Evolutionary conservation across 2,888 invertebrate genomes (phyloP), one percentile per base, ranked within the genome.

Genomic region (Iselma pallidipennis): DNA sequence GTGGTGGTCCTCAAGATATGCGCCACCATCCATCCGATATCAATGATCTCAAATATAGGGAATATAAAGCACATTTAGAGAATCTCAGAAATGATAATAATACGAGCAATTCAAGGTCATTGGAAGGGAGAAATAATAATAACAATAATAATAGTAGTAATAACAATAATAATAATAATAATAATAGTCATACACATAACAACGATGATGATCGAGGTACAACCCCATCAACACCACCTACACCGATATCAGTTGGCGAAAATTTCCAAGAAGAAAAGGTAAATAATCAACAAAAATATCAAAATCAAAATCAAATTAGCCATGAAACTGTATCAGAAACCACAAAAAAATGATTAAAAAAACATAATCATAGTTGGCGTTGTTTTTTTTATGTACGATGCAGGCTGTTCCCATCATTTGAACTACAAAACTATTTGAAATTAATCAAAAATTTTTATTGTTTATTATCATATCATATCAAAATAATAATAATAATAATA

Each of bases 231-330:
- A 82, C 82, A 67, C 83, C 83, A 57, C 82, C 82, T 65, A 83
- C 83, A 69, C 83, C 83, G 49, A 74, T 82, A 28, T 81, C 81
- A 33, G 82, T 82, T 67, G 82, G 81, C 63, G 82, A 82, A 67
- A 81, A 79, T 70, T 82, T 81, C 72, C 80, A 79, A 67, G 81
- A 81, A 69, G 82, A 82, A 76, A 82, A 82, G 81, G 82, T 82
- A 71, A 25, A n/a, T n/a, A 33, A 2, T 12, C 29, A 3, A 2
- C 9, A 29, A n/a, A n/a, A n/a, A n/a, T n/a, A n/a, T n/a, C n/a
- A n/a, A n/a, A n/a, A n/a, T n/a, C n/a, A n/a, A n/a, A n/a, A n/a
- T n/a, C n/a, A n/a, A n/a, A n/a, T n/a, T n/a, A n/a, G n/a, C n/a
- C n/a, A n/a, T n/a, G n/a, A n/a, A n/a, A n/a, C n/a, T n/a, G n/a